Evolutionary conservation across 2,797 vertebrate genomes (phyloP).

Genomic region (Spinibarbus caldwelli): DNA sequence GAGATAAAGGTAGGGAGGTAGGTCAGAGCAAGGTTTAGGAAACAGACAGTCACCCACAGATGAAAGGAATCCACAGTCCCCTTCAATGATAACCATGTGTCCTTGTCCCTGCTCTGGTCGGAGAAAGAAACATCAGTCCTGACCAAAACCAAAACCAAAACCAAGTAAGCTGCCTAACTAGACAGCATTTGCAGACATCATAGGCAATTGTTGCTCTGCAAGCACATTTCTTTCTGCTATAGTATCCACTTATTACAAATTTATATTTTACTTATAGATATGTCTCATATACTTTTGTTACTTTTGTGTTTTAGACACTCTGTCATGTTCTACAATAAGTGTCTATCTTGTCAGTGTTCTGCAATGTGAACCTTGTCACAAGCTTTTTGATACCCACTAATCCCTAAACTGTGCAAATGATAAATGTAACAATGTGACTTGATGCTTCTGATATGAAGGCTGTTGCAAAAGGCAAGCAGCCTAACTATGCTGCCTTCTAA

Average conservation of each 20-base stretch:
- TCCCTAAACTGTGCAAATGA: background rate
- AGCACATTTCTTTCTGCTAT: background rate
- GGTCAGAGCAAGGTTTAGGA: constrained; percentile 74
- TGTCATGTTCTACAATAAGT: background rate
- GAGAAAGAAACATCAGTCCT: constrained; percentile 28
- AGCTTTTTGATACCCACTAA: background rate
- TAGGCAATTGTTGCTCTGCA: background rate
- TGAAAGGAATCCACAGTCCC: constrained; percentile 82
- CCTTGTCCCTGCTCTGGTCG: constrained; percentile 65
- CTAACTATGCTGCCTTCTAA: background rate
- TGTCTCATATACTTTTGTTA: background rate
- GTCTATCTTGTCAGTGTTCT: background rate
- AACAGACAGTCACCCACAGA: constrained; percentile 85
- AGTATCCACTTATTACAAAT: background rate
- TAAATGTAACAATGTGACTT: background rate
- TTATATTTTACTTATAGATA: background rate
- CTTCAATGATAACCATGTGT: constrained; percentile 96
- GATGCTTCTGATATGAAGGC: no score
- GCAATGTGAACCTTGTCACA: background rate
- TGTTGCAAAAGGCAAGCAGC: constrained; percentile 1
- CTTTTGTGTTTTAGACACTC: background rate
- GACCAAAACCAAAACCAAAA: constrained; percentile 20
- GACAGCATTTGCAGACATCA: constrained; percentile 5
- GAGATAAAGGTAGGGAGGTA: constrained; percentile 54
- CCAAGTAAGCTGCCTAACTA: background rate